Conservation (phyloP, 2,888 invertebrate species). For the Stenotaenia linearis region DNA sequence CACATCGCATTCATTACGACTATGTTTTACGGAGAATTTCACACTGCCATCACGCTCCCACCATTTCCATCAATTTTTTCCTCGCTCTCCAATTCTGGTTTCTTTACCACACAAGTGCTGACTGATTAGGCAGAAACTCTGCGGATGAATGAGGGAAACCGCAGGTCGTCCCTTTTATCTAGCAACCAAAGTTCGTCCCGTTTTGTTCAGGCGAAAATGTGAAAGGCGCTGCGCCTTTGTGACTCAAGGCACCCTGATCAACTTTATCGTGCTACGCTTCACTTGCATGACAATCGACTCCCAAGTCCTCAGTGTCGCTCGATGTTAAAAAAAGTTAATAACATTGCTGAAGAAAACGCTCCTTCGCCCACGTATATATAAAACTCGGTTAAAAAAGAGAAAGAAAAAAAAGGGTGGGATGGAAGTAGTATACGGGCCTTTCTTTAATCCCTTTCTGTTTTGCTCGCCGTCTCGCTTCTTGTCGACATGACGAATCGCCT, state of each 20-base stretch:
- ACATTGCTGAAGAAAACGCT: background rate
- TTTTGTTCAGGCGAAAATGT: background rate
- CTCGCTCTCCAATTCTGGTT: background rate
- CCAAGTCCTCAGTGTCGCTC: background rate
- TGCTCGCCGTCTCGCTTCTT: background rate
- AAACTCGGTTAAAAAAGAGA: background rate
- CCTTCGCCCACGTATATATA: background rate
- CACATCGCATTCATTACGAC: background rate
- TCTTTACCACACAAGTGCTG: background rate
- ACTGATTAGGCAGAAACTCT: background rate
- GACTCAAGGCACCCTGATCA: constrained; percentile 21
- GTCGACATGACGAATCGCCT: background rate
- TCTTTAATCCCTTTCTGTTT: background rate
- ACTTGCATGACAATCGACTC: constrained; percentile 29
- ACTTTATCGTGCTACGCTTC: constrained; percentile 5
- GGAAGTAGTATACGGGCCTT: background rate
- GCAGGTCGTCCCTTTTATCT: background rate
- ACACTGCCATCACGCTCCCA: background rate
- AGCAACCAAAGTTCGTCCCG: background rate
- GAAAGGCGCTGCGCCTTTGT: background rate
- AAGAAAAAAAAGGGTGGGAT: background rate
- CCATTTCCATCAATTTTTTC: background rate
- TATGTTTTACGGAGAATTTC: background rate
- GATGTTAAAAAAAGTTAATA: background rate
- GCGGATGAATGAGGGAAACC: background rate